Evolutionary conservation across 1,140 invertebrate genomes (phyloP), one percentile per base, ranked within the genome.

Genomic region (Papilio polytes): DNA sequence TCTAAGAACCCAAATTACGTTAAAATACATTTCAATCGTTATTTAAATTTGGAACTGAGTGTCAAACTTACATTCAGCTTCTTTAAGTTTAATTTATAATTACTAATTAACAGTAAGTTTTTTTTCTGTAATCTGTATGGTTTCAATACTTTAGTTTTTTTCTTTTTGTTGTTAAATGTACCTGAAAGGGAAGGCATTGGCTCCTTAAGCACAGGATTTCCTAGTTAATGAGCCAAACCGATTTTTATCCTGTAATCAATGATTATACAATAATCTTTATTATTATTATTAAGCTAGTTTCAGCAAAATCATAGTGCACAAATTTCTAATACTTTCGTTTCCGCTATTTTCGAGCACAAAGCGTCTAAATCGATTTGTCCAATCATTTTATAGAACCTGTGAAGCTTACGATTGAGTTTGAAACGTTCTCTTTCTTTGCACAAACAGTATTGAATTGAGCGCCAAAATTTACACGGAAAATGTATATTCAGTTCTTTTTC

Each of bases 371-470:
- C 36, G 70, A n/a, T n/a, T 72, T 31, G 18, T 51, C 74, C 74
- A 76, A 76, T 51, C 44, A 76, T 51, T 76, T 74, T 15, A 51
- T 22, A 76, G 44, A 76, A 51, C 74, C 46, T 46, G 46, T 76
- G 79, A 80, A 85, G 76, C 83, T 82, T 82, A 22, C 74, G 81
- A 84, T 86, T 83, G 84, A 83, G 85, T 88, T 88, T 85, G 86
- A 88, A 87, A 84, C 86, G 86, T 88, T 86, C 86, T 85, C 86
- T 89, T 89, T 87, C 84, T 84, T 86, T 85, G 84, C 74, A 86
- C 85, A 88, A 87, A 86, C 83, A 87, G 83, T 81, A 76, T 83
- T 78, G 53, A 36, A 63, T 53, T 79, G 78, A 46, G 74, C 53
- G 59, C 76, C 80, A 74, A 74, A 82, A 74, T 84, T 84, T 83